Conservation (phyloP, 2,797 vertebrate species). For the Acipenser ruthenus region DNA sequence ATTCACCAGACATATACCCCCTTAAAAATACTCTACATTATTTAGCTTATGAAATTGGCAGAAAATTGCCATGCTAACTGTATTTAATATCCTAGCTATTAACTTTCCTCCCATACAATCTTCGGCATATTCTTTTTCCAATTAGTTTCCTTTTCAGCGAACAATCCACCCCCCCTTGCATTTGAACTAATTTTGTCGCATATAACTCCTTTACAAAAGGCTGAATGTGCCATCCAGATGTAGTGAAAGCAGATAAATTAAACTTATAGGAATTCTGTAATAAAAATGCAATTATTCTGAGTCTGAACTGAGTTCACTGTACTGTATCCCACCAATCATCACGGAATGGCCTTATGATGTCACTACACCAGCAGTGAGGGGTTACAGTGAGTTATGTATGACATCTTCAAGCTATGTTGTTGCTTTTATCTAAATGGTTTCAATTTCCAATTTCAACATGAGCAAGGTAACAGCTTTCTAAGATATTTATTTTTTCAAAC, state of each 20-base stretch:
- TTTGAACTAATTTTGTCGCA: neutral
- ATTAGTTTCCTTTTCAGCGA: slow-evolving; percentile 2
- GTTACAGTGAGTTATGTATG: too few relatives aligned
- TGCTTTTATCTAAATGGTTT: too few relatives aligned
- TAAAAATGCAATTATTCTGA: too few relatives aligned
- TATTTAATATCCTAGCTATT: neutral
- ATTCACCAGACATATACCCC: neutral
- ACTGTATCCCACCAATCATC: too few relatives aligned
- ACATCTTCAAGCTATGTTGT: too few relatives aligned
- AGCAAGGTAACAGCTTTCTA: too few relatives aligned
- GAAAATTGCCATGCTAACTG: neutral
- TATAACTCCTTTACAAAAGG: neutral
- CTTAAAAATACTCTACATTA: too few relatives aligned
- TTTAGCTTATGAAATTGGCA: neutral
- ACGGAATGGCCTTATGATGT: too few relatives aligned
- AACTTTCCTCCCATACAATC: neutral
- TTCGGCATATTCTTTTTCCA: neutral
- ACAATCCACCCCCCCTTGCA: neutral
- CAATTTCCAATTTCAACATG: too few relatives aligned
- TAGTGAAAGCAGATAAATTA: neutral
- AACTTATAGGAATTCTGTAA: neutral
- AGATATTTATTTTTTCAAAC: too few relatives aligned
- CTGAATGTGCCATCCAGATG: slow-evolving; percentile 1
- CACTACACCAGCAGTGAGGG: too few relatives aligned
- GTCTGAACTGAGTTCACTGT: too few relatives aligned